Percentiles rank a stretch among this genome's conserved stretches.
phyloP scores from a whole-genome alignment of 2,888 invertebrate species.

The Dynastes grantii region DNA sequence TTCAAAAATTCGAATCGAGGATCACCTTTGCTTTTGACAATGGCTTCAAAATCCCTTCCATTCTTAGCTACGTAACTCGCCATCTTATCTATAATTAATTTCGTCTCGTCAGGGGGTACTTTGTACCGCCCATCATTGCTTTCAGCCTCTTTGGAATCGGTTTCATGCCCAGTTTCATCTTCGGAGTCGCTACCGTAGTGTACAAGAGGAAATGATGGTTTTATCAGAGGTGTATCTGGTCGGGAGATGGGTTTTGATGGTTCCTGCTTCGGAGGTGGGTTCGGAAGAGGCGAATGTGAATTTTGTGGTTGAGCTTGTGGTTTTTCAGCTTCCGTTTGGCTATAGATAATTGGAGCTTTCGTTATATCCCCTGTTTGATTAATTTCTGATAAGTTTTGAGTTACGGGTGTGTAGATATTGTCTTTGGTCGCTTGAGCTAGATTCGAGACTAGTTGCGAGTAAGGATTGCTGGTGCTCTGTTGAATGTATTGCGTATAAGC shows the following conservation, averaged over 20 bases:
- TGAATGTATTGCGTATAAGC: slow-evolving; percentile 67
- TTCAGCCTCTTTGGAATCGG: slow-evolving; percentile 55
- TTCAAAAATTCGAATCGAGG: slow-evolving; percentile 91
- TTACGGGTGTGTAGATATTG: slow-evolving; percentile 57
- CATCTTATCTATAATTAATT: slow-evolving; percentile 95
- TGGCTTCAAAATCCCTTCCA: slow-evolving; percentile 93
- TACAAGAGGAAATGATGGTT: slow-evolving; percentile 57
- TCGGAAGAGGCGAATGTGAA: background rate
- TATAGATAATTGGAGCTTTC: slow-evolving; percentile 70
- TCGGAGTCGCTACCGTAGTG: slow-evolving; percentile 67
- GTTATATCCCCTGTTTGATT: slow-evolving; percentile 57
- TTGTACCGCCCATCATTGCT: slow-evolving; percentile 59
- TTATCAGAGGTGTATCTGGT: slow-evolving; percentile 34
- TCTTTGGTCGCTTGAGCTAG: slow-evolving; percentile 62
- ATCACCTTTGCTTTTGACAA: slow-evolving; percentile 88
- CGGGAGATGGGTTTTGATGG: slow-evolving; percentile 11
- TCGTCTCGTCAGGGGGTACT: slow-evolving; percentile 86
- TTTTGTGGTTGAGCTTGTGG: slow-evolving; percentile 1
- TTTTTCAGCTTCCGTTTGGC: slow-evolving; percentile 48
- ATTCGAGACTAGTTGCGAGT: slow-evolving; percentile 69
- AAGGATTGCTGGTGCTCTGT: slow-evolving; percentile 63
- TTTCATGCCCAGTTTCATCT: slow-evolving; percentile 59
- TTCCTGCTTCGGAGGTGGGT: slow-evolving; percentile 20
- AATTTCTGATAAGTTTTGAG: slow-evolving; percentile 27
- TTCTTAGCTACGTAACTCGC: slow-evolving; percentile 97